Conservation (phyloP, 2,888 invertebrate genomes). For the Coremacera marginata region DNA sequence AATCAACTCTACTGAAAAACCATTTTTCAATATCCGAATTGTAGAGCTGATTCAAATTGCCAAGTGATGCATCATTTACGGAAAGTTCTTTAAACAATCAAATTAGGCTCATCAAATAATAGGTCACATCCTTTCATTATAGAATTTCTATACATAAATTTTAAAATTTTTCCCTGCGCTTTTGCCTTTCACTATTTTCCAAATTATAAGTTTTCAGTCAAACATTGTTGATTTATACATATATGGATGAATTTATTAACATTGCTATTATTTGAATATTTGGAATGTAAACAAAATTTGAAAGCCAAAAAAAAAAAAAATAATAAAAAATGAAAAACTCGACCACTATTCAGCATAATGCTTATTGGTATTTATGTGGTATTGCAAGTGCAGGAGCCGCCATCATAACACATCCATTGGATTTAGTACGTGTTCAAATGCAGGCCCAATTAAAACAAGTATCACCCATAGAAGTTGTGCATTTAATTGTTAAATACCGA, state of each 20-base stretch:
- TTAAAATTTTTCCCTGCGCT: not conserved
- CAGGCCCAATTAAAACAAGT: slow-evolving; percentile 28
- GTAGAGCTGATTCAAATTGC: not conserved
- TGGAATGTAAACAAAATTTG: not conserved
- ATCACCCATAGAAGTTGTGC: not conserved
- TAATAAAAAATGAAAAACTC: not conserved
- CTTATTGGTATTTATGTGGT: slow-evolving; percentile 38
- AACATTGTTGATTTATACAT: no score
- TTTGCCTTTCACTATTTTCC: not conserved
- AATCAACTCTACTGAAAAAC: not conserved
- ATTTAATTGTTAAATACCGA: slow-evolving; percentile 20
- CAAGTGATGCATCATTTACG: no score
- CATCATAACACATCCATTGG: slow-evolving; percentile 41
- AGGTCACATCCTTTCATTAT: no score
- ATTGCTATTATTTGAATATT: not conserved
- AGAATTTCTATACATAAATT: no score
- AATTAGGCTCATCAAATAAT: not conserved
- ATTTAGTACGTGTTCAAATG: slow-evolving; percentile 35
- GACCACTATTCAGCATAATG: not conserved
- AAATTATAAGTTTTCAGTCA: not conserved
- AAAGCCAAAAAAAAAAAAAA: not conserved
- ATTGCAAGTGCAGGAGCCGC: slow-evolving; percentile 24
- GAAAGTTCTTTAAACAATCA: no score
- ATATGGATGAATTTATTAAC: not conserved
- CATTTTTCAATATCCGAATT: not conserved